Conservation (phyloP, 2,113 vertebrate species). For the Pseudolaguvia tuberculata region DNA sequence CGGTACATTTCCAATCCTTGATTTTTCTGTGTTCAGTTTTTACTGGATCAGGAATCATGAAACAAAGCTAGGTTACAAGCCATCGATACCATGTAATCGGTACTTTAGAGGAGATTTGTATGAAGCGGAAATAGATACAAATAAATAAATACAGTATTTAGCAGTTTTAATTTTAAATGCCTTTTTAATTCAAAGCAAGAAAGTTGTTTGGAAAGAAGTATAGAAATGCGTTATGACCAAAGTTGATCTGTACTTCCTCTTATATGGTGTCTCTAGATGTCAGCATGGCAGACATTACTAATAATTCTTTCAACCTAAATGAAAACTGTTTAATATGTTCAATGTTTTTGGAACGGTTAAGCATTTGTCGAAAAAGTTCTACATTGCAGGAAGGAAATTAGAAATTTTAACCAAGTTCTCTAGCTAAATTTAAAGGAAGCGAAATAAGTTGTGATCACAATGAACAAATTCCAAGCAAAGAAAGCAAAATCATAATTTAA, state of each 20-base stretch:
- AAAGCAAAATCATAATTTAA: no score
- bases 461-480: no score
- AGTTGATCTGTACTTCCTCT: slow-evolving; percentile 28
- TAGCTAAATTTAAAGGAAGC: no score
- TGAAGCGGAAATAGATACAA: not conserved
- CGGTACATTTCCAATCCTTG: no score
- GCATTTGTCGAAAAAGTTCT: not conserved
- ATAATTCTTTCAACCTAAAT: not conserved
- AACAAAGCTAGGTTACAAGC: not conserved
- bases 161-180: not conserved
- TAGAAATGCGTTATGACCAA: not conserved
- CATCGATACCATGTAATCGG: not conserved
- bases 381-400: no score
- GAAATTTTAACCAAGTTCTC: no score
- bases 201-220: no score
- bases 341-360: not conserved
- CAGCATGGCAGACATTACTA: not conserved
- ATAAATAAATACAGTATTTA: not conserved
- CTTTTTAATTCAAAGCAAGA: not conserved
- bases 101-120: not conserved
- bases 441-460: no score
- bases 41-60: no score
- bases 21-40: no score
- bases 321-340: not conserved
- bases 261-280: not conserved